A percentile compares a stretch with the other conserved stretches of the same genome.
Conservation (phyloP, 2,797 vertebrate species). For the Centroberyx gerrardi region DNA sequence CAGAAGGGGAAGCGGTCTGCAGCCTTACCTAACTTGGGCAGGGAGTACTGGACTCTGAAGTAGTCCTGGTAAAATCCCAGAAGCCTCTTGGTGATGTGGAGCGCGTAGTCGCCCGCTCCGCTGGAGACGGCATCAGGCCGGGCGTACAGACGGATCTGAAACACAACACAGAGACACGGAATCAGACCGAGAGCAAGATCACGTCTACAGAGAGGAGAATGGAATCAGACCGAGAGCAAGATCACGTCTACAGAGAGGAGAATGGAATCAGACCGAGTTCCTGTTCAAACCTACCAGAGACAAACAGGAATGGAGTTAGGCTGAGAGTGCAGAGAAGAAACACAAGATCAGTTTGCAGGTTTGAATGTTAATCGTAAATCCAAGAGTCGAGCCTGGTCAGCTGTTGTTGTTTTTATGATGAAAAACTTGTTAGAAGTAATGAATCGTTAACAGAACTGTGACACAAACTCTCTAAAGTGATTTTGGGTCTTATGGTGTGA, state of each 20-base stretch:
- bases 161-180: constrained; percentile 2
- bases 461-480: too few species aligned
- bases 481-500: too few species aligned
- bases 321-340: neutral
- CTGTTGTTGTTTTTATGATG: too few species aligned
- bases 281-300: too few species aligned
- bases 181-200: constrained; percentile 29
- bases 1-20: too few species aligned
- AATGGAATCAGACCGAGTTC: neutral
- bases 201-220: constrained; percentile 32
- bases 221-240: constrained; percentile 29
- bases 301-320: too few species aligned
- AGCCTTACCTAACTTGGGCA: constrained; percentile 90
- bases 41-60: constrained; percentile 94
- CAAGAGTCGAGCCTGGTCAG: too few species aligned
- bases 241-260: constrained; percentile 17
- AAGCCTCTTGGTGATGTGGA: constrained; percentile 93
- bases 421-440: too few species aligned
- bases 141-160: constrained; percentile 92
- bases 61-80: constrained; percentile 96
- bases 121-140: constrained; percentile 92
- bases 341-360: constrained; percentile 17
- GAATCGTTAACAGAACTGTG: too few species aligned
- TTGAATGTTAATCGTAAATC: neutral
- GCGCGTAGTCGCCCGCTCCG: constrained; percentile 93